Conservation (phyloP, 2,113 vertebrate species). For the Crypturellus undulatus region DNA sequence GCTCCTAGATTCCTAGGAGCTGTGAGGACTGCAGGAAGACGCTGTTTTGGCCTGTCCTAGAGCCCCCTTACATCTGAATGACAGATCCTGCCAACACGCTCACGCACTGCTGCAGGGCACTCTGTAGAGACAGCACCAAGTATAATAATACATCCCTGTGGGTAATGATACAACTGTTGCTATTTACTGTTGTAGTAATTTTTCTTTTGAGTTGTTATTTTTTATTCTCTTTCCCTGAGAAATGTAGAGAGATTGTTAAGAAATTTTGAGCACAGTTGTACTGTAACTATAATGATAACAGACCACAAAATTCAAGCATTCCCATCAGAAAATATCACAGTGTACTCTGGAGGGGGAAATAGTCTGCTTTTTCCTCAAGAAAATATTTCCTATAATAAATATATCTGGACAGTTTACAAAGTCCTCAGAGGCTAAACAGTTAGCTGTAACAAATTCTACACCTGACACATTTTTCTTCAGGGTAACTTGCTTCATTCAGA, state of each 20-base stretch:
- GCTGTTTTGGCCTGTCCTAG: background rate
- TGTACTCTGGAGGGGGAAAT: conserved; percentile 43
- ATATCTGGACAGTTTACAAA: conserved; percentile 82
- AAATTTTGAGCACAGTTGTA: background rate
- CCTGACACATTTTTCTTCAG: conserved; percentile 84
- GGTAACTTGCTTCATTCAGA: conserved; percentile 81
- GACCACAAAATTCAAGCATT: conserved; percentile 26
- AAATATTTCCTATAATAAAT: conserved; percentile 79
- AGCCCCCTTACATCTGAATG: background rate
- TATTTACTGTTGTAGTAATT: background rate
- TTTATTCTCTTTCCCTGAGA: background rate
- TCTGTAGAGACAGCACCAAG: background rate
- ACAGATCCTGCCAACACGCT: background rate
- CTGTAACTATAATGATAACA: conserved; percentile 32
- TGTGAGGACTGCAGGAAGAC: background rate
- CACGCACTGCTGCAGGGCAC: background rate
- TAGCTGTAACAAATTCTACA: conserved; percentile 77
- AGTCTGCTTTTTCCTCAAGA: conserved; percentile 68
- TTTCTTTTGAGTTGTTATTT: background rate
- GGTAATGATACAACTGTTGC: background rate
- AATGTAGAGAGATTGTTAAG: conserved; percentile 3
- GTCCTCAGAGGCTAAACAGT: conserved; percentile 77
- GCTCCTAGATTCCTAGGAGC: background rate
- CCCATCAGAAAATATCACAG: conserved; percentile 50
- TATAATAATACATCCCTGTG: background rate